phyloP scores from a whole-genome alignment of 2,113 vertebrate genomes.

The Nycticebus coucang region DNA sequence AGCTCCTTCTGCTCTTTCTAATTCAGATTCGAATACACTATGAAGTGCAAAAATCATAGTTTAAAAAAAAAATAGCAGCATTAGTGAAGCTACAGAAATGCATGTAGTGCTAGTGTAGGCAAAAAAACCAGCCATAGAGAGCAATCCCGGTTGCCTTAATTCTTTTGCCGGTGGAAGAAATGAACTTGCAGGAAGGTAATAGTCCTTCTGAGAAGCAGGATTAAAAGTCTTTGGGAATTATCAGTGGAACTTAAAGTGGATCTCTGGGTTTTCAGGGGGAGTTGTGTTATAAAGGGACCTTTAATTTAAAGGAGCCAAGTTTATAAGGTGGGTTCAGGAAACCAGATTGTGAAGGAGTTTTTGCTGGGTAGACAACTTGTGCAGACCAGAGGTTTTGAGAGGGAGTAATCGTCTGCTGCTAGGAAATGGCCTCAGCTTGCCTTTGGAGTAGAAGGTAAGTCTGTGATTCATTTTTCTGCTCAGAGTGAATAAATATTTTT shows the following conservation, averaged over 20 bases:
- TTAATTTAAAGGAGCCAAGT: slow-evolving; percentile 35
- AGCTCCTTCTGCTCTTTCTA: not conserved
- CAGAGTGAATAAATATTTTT: slow-evolving; percentile 80
- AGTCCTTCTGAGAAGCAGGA: not conserved
- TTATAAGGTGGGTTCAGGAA: slow-evolving; percentile 13
- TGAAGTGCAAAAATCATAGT: not conserved
- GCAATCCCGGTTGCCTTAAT: not conserved
- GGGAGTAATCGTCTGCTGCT: not conserved
- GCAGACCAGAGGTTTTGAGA: not conserved
- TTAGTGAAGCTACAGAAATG: rapidly evolving
- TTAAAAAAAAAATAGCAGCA: not conserved
- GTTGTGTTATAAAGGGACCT: slow-evolving; percentile 33
- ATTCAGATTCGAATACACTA: not conserved
- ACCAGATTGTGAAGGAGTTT: not conserved
- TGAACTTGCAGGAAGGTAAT: not conserved
- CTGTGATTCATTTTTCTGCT: slow-evolving; percentile 64
- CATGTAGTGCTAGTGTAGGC: not conserved
- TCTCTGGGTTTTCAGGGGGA: not conserved
- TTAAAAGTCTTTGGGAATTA: slow-evolving; percentile 37
- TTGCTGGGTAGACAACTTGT: slow-evolving; percentile 38
- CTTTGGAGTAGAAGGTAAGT: slow-evolving; percentile 39
- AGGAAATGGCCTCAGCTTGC: not conserved
- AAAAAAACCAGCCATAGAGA: not conserved
- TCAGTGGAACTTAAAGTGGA: not conserved
- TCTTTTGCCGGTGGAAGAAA: not conserved